Percentiles rank a stretch among this genome's conserved stretches.
phyloP scores from a whole-genome alignment of 2,113 vertebrate species.

The Morone chrysops region DNA sequence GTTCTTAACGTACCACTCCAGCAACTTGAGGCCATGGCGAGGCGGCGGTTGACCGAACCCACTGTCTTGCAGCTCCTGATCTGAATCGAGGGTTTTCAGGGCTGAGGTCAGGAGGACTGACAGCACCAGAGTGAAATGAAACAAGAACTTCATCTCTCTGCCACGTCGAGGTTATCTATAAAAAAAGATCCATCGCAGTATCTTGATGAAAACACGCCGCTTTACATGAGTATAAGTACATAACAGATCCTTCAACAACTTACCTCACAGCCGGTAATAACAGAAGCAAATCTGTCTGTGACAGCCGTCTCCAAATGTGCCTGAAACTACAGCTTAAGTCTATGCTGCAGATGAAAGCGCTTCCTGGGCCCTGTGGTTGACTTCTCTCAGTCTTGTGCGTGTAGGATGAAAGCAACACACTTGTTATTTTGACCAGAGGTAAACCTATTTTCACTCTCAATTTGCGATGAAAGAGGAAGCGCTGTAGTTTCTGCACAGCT shows the following conservation, averaged over 20 bases:
- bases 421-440: constrained; percentile 9
- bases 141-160: constrained; percentile 10
- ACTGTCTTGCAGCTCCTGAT: constrained; percentile 67
- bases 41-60: constrained; percentile 77
- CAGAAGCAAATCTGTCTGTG: neutral
- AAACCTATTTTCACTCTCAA: constrained; percentile 1
- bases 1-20: constrained; percentile 74
- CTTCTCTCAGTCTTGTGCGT: constrained; percentile 15
- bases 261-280: constrained; percentile 23
- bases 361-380: neutral
- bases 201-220: neutral
- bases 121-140: constrained; percentile 29
- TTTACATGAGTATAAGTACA: neutral
- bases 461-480: constrained; percentile 61
- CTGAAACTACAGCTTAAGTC: neutral
- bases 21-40: constrained; percentile 74
- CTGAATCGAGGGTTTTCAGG: constrained; percentile 65
- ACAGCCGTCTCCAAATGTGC: neutral
- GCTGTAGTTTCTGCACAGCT: constrained; percentile 21
- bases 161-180: constrained; percentile 8
- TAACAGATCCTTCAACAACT: neutral
- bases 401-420: constrained; percentile 8
- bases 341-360: constrained; percentile 3
- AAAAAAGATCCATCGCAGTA: neutral
- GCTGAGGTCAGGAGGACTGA: constrained; percentile 42